phyloP scores from a whole-genome alignment of 2,888 invertebrate species.

The Leptopterna dolabrata region DNA sequence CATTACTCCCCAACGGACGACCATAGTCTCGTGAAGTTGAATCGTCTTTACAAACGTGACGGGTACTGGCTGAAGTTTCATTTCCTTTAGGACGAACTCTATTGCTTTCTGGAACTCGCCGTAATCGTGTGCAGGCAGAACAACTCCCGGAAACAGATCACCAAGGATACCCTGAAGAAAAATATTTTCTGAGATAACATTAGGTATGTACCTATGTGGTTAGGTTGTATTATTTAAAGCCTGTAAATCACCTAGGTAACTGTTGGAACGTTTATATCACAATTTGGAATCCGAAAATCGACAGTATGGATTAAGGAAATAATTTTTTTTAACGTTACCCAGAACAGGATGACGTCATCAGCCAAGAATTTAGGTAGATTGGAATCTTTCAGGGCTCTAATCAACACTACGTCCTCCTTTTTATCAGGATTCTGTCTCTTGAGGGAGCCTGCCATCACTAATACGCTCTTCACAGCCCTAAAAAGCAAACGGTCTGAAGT shows the following conservation, averaged over 20 bases:
- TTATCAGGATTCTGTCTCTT: slow-evolving; percentile 88
- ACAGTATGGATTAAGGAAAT: no score
- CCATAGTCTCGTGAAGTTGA: slow-evolving; percentile 90
- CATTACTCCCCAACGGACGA: slow-evolving; percentile 93
- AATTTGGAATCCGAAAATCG: no score
- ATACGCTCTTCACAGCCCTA: slow-evolving; percentile 90
- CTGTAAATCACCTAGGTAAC: no score
- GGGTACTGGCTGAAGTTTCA: slow-evolving; percentile 73
- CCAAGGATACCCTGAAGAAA: slow-evolving; percentile 79
- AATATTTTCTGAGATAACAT: not conserved
- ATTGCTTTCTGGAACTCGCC: slow-evolving; percentile 78
- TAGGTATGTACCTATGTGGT: no score
- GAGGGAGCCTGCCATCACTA: slow-evolving; percentile 91
- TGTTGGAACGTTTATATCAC: no score
- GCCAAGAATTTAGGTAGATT: slow-evolving; percentile 91
- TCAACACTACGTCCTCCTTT: slow-evolving; percentile 84
- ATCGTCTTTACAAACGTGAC: slow-evolving; percentile 79
- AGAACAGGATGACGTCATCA: slow-evolving; percentile 85
- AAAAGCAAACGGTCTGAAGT: slow-evolving; percentile 41
- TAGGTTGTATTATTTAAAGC: no score
- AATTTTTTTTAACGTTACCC: no score
- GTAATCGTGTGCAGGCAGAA: slow-evolving; percentile 83
- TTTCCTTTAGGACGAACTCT: slow-evolving; percentile 69
- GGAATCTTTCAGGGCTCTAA: slow-evolving; percentile 87
- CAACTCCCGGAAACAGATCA: slow-evolving; percentile 89